These are phyloP conservation scores for Aselliscus stoliczkanus DNA, from an alignment of 2,797 vertebrate genomes.

Conservation along the genomic window DNA sequence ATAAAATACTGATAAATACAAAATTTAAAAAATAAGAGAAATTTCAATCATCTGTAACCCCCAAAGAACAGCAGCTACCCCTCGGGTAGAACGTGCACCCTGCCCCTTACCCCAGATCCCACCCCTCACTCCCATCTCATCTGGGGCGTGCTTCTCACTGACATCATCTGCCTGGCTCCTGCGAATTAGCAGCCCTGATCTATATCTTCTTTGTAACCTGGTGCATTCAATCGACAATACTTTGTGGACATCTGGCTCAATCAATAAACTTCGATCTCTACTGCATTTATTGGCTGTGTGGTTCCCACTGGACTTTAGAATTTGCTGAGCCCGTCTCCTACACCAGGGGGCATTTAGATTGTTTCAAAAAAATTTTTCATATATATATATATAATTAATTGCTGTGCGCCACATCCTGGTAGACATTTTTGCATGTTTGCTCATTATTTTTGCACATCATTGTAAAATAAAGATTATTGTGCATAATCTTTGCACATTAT, in stretches of 20 bases:
- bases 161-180: conserved; percentile 11
- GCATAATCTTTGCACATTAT: background rate
- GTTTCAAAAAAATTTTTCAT: no score
- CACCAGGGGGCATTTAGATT: background rate
- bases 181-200: conserved; percentile 38
- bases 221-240: conserved; percentile 34
- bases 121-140: background rate
- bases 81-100: background rate
- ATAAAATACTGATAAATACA: conserved; percentile 71
- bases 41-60: conserved; percentile 35
- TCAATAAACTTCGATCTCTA: conserved; percentile 60
- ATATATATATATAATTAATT: no score
- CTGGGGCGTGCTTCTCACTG: background rate
- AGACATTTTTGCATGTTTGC: background rate
- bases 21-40: conserved; percentile 33
- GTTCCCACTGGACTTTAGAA: conserved; percentile 34
- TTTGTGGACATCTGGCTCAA: conserved; percentile 63
- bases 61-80: background rate
- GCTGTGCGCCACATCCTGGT: background rate
- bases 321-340: conserved; percentile 45
- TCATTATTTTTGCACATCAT: conserved; percentile 14
- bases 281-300: conserved; percentile 22
- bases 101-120: background rate
- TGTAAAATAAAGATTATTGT: background rate
- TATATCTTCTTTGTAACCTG: conserved; percentile 54